Evolutionary conservation across 2,113 vertebrate genomes (phyloP).

Genomic region (Xiphorhynchus elegans): DNA sequence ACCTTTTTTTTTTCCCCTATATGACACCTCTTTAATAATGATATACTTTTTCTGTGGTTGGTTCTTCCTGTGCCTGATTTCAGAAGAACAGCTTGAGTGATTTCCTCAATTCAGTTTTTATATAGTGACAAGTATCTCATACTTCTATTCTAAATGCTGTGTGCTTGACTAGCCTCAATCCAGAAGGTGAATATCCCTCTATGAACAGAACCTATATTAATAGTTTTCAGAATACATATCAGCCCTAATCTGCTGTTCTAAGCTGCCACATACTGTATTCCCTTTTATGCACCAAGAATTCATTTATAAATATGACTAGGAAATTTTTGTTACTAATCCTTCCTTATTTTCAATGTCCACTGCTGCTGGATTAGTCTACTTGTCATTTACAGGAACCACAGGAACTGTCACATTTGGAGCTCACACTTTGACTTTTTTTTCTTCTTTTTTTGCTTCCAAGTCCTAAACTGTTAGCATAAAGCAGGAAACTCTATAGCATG

Average conservation of each 20-base stretch:
- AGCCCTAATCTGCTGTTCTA: neutral
- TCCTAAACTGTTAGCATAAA: neutral
- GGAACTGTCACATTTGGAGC: neutral
- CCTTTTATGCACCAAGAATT: neutral
- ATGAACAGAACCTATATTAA: neutral
- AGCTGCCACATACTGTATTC: neutral
- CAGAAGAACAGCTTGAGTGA: neutral
- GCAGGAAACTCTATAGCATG: neutral
- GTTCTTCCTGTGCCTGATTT: neutral
- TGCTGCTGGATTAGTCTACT: neutral
- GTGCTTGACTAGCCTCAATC: neutral
- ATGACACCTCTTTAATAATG: neutral
- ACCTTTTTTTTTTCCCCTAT: neutral
- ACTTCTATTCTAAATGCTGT: neutral
- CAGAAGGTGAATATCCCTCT: neutral
- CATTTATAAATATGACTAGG: neutral
- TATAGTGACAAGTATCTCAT: neutral
- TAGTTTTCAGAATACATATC: neutral
- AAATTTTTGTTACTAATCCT: neutral
- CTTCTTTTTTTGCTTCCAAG: neutral
- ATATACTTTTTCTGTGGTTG: neutral
- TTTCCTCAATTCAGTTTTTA: neutral
- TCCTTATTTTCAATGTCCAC: neutral
- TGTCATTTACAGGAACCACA: neutral
- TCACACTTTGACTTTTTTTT: neutral